phyloP scores from a whole-genome alignment of 1,140 invertebrate species.

The Planococcus citri region DNA sequence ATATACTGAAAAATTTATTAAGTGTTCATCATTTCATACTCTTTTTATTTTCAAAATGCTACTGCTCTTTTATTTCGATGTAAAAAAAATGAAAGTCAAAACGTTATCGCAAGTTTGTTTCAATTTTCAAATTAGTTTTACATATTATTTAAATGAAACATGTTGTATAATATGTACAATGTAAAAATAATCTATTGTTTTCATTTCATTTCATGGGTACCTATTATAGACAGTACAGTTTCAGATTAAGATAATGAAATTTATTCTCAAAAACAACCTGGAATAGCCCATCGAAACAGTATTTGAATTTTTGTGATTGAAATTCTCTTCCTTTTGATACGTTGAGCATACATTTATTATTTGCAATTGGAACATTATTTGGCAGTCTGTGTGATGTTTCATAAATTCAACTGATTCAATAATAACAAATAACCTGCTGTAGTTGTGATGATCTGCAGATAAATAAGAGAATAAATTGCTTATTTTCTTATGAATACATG shows the following conservation, averaged over 20 bases:
- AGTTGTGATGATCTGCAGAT: not conserved
- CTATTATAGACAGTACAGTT: not conserved
- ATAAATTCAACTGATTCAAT: constrained; percentile 10
- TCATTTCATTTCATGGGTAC: too few species aligned
- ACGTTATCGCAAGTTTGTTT: not conserved
- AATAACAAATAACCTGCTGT: constrained; percentile 9
- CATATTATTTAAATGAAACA: too few species aligned
- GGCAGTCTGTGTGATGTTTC: too few species aligned
- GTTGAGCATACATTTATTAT: too few species aligned
- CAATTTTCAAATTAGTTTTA: not conserved
- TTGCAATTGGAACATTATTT: too few species aligned
- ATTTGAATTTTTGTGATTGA: not conserved
- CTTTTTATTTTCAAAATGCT: too few species aligned
- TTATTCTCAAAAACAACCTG: not conserved
- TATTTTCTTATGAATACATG: not conserved
- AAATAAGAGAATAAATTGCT: not conserved
- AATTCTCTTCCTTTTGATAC: not conserved
- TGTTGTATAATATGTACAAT: too few species aligned
- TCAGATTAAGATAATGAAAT: not conserved
- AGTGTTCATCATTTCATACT: too few species aligned
- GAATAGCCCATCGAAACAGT: not conserved
- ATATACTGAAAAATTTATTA: too few species aligned
- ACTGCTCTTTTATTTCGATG: not conserved
- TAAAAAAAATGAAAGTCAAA: not conserved
- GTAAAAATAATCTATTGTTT: too few species aligned